Evolutionary conservation across 2,113 vertebrate genomes (phyloP), one percentile per base, ranked within the genome.

Genomic region (Carassius auratus): DNA sequence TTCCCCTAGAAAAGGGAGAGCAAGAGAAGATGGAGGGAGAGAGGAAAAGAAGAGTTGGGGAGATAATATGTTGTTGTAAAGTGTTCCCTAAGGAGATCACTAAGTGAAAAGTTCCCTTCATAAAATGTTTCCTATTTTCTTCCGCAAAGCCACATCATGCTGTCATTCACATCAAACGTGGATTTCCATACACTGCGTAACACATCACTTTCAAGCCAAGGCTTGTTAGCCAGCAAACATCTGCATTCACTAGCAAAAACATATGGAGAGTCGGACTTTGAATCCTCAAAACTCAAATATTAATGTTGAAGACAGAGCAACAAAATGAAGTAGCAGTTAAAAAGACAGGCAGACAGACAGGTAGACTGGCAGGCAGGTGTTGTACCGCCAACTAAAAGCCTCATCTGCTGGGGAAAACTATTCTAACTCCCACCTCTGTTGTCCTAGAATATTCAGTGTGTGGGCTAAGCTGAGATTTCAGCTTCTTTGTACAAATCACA

Each of bases 101-200:
- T 90, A 90, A 92, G 87, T 92, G 91, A 93, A 93, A 89, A 91
- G 86, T 93, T 90, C 90, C 90, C 91, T 92, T 92, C 90, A 84
- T 92, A 91, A 93, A 92, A 89, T 82, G 88, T 90, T 86, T 85
- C 88, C 88, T 88, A 82, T 90, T 92, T 92, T 94, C 90, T 92
- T 76, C n/a, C 36, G 23, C 52, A 64, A 77, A 83, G 30, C 50
- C 82, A 73, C 80, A 83, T 45, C 76, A 84, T 33, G 36, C 9
- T 59, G 38, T 76, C 50, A 8, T 83, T 68, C 69, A 33, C 8
- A 33, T 69, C 12, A 15, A 19, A 23, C n/a, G 21, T 68, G 38
- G 79, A 68, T 68, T 68, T 68, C 45, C 14, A 73, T 73, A 84
- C 76, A 80, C 76, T 21, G 19, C 3, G 1, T 15, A 81, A 69